Conservation (phyloP, 2,888 invertebrate genomes). For the Agrotis exclamationis region DNA sequence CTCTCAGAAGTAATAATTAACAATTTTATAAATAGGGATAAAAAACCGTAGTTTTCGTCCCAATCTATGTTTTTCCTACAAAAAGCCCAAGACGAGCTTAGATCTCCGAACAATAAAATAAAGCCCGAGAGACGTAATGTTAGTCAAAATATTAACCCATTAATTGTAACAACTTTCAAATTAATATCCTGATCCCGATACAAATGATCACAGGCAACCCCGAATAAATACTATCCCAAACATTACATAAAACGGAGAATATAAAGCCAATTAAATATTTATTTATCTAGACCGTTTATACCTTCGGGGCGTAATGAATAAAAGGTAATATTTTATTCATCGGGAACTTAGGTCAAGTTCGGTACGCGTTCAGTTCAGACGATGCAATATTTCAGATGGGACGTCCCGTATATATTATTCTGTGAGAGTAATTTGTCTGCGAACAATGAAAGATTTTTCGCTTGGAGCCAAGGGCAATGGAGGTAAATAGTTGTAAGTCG, state of each 20-base stretch:
- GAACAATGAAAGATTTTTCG: conserved; percentile 87
- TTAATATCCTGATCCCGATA: conserved; percentile 22
- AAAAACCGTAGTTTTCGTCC: too few species aligned
- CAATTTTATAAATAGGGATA: too few species aligned
- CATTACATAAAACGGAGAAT: conserved; percentile 41
- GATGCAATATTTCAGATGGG: conserved; percentile 72
- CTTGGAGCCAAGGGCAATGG: conserved; percentile 81
- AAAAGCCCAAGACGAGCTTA: too few species aligned
- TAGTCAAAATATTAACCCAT: too few species aligned
- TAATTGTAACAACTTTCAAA: conserved; percentile 17
- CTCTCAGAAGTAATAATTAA: too few species aligned
- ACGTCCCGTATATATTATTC: conserved; percentile 76
- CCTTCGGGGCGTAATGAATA: conserved; percentile 64
- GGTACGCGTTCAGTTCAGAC: conserved; percentile 53
- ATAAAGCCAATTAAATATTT: conserved; percentile 63
- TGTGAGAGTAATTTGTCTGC: conserved; percentile 83
- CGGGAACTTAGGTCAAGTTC: conserved; percentile 64
- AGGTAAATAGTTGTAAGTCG: conserved; percentile 77
- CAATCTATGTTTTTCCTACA: too few species aligned
- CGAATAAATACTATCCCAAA: conserved; percentile 48
- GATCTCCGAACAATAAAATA: too few species aligned
- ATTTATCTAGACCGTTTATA: conserved; percentile 54
- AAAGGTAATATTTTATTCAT: conserved; percentile 69
- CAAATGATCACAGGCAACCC: conserved; percentile 28
- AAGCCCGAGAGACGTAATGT: too few species aligned